phyloP scores from a whole-genome alignment of 2,113 vertebrate genomes.

The Ifrita kowaldi region DNA sequence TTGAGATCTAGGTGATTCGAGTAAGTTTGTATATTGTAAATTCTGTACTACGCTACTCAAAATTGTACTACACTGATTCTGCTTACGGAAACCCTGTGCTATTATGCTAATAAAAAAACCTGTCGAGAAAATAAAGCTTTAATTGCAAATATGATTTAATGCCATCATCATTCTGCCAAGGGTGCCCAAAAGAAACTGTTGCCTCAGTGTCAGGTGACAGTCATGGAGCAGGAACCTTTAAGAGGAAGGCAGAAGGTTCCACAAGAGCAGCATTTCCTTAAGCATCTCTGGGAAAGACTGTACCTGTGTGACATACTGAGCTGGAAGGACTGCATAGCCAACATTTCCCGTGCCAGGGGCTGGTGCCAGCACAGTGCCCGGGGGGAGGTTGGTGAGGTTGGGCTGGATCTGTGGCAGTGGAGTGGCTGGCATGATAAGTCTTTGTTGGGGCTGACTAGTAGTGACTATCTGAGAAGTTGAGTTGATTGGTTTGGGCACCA shows the following conservation, averaged over 20 bases:
- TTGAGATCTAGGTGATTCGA: not conserved
- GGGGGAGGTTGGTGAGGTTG: conserved; percentile 93
- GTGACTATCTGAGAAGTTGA: conserved; percentile 86
- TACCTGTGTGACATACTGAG: conserved; percentile 96
- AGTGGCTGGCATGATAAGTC: conserved; percentile 97
- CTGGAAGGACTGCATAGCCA: conserved; percentile 92
- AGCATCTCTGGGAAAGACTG: not conserved
- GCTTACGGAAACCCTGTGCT: not conserved
- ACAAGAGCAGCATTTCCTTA: not conserved
- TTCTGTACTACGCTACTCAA: not conserved
- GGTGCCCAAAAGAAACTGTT: not conserved
- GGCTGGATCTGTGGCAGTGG: conserved; percentile 95
- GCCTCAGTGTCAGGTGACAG: not conserved
- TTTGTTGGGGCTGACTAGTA: conserved; percentile 88
- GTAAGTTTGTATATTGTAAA: not conserved
- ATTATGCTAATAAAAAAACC: not conserved
- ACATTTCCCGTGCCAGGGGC: conserved; percentile 89
- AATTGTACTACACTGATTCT: not conserved
- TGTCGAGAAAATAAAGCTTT: not conserved
- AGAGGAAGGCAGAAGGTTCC: not conserved
- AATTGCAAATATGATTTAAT: not conserved
- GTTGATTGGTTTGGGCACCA: conserved; percentile 88
- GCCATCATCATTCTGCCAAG: not conserved
- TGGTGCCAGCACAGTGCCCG: conserved; percentile 90
- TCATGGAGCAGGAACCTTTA: not conserved